phyloP scores from a whole-genome alignment of 2,113 vertebrate genomes.

The Poeciliopsis retropinna region DNA sequence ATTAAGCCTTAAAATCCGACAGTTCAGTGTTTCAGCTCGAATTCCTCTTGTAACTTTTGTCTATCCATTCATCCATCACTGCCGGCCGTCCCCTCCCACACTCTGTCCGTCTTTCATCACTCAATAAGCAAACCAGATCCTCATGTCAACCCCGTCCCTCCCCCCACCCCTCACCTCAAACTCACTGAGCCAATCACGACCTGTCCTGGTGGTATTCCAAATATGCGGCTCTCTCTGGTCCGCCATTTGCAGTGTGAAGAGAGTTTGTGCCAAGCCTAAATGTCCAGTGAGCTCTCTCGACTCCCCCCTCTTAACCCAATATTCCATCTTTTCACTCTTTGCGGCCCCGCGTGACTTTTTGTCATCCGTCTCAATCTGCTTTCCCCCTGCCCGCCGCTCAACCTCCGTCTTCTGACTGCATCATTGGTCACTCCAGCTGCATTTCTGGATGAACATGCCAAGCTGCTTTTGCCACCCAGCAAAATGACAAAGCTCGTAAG shows the following conservation, averaged over 20 bases:
- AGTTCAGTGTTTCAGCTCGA: conserved; percentile 31
- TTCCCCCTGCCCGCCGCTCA: conserved; percentile 44
- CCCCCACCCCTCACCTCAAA: conserved; percentile 15
- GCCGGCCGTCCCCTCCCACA: conserved; percentile 64
- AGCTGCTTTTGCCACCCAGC: conserved; percentile 32
- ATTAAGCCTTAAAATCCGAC: conserved; percentile 13
- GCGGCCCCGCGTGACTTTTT: conserved; percentile 49
- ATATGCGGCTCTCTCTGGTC: conserved; percentile 70
- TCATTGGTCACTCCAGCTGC: conserved; percentile 57
- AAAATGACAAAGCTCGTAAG: conserved; percentile 49
- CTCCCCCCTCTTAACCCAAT: conserved; percentile 61
- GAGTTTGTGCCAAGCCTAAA: conserved; percentile 6
- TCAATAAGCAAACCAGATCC: conserved; percentile 78
- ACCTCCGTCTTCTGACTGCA: conserved; percentile 46
- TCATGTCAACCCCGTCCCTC: conserved; percentile 56
- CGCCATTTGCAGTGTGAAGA: conserved; percentile 45
- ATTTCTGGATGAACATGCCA: conserved; percentile 7
- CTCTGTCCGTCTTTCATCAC: conserved; percentile 72
- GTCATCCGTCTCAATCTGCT: conserved; percentile 70
- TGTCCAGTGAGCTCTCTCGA: conserved; percentile 21
- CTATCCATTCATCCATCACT: conserved; percentile 70
- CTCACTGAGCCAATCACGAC: conserved; percentile 67
- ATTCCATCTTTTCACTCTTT: conserved; percentile 57
- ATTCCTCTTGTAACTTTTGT: conserved; percentile 49
- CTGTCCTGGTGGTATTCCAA: conserved; percentile 70